Base-by-base conservation (phyloP, 2,797 vertebrate genomes). In the Meriones psammophilus region DNA sequence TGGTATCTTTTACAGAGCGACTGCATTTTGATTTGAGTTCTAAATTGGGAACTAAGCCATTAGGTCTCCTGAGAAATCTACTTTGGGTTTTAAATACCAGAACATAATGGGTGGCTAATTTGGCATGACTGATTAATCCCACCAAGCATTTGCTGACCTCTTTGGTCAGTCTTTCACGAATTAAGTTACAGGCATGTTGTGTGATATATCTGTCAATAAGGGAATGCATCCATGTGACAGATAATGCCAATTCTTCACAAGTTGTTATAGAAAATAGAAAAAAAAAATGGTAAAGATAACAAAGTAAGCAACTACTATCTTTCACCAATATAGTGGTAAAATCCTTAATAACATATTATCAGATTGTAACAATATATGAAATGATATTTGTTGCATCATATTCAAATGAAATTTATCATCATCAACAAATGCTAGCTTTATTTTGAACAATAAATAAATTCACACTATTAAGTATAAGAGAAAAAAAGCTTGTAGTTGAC, bases 401-500 rank as follows among this genome's bases (percentile, higher is more conserved):
- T 62, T 73, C 58, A 46, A 88, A 10, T 50, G 36, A 56, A 50
- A 46, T 85, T 79, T 79, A 74, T 74, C 30, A 69, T 9, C 17
- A 84, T 73, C 13, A 91, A 78, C 54, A 78, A 90, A 88, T 14
- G 15, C 60, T 91, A 77, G 12, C 30, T 91, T 88, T 88, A 84
- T 64, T 83, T 83, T 73, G 66, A 84, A 88, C 8, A 95, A 66
- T 78, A 88, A 77, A 84, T 84, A 9, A 94, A 58, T 73, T 26
- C 3, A 83, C 79, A 33, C 68, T 87, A 66, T n/a, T 68, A 66
- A 73, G 30, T 93, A 81, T 36, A 66, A 92, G 74, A 76, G 30
- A 7, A 50, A 83, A 83, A 79, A 91, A 18, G 8, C 3, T 54
- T 39, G 33, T 24, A 0, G 33, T 50, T 22, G 58, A 15, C 24